phyloP scores from a whole-genome alignment of 1,140 invertebrate species.

The Drosophila tsacasi region DNA sequence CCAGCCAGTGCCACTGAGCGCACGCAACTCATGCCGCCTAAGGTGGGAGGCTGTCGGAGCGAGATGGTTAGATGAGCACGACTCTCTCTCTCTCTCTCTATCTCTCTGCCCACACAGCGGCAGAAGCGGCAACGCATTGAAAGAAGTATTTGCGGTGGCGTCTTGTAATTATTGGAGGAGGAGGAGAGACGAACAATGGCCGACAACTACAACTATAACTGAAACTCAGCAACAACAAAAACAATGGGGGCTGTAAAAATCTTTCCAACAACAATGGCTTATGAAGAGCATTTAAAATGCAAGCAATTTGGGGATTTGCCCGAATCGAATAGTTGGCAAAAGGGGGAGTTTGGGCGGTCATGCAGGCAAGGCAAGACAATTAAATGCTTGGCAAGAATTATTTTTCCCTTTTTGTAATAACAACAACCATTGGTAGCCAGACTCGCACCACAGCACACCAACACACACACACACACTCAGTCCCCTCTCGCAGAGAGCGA shows the following conservation, averaged over 20 bases:
- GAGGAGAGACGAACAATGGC: slow-evolving; percentile 66
- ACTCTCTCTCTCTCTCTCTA: background rate
- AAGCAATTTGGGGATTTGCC: slow-evolving; percentile 25
- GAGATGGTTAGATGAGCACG: slow-evolving; percentile 25
- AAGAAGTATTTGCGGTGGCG: slow-evolving; percentile 79
- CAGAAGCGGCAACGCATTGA: slow-evolving; percentile 53
- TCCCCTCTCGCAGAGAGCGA: slow-evolving; percentile 8
- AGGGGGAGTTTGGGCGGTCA: background rate
- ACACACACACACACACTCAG: slow-evolving; percentile 16
- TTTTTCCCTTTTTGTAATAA: slow-evolving; percentile 49
- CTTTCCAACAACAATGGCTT: slow-evolving; percentile 25
- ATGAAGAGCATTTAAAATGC: slow-evolving; percentile 20
- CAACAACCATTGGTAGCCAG: slow-evolving; percentile 56
- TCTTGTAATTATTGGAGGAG: slow-evolving; percentile 72
- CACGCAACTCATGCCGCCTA: slow-evolving; percentile 25
- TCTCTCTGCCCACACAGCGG: slow-evolving; percentile 34
- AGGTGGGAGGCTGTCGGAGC: slow-evolving; percentile 5
- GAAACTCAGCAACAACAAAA: slow-evolving; percentile 14
- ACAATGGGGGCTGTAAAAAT: slow-evolving; percentile 19
- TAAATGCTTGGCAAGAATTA: slow-evolving; percentile 66
- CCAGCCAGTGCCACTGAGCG: slow-evolving; percentile 10
- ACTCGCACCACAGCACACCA: slow-evolving; percentile 17
- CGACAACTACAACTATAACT: slow-evolving; percentile 56
- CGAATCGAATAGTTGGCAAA: background rate
- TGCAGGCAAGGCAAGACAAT: slow-evolving; percentile 22